Percentiles rank a stretch among this genome's conserved stretches.
Conservation (phyloP, 1,140 invertebrate species). For the Holotrichia oblita region DNA sequence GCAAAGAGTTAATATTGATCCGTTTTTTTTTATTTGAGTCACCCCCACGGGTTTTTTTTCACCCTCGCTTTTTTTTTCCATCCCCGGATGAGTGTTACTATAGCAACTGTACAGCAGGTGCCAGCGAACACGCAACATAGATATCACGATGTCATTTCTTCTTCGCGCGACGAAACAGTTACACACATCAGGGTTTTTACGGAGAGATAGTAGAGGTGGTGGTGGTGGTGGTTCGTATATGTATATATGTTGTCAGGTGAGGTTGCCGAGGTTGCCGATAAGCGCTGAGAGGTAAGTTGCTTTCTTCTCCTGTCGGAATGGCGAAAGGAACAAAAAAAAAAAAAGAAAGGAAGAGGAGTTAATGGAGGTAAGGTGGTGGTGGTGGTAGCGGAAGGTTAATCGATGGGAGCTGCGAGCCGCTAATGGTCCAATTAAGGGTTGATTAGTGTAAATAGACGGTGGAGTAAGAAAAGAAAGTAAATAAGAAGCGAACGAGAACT, state of each 20-base stretch:
- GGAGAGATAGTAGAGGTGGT: no score
- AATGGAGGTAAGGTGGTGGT: background rate
- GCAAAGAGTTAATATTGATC: slow-evolving; percentile 63
- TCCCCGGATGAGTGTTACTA: slow-evolving; percentile 61
- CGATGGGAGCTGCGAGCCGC: background rate
- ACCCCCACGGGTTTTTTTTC: slow-evolving; percentile 61
- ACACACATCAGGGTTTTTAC: background rate
- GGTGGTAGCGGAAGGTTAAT: background rate
- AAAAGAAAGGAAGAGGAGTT: background rate
- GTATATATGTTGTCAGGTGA: no score
- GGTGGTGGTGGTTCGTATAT: no score
- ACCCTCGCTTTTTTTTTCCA: slow-evolving; percentile 60
- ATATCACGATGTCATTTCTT: slow-evolving; percentile 44
- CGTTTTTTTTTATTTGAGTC: slow-evolving; percentile 63
- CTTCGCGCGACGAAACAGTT: background rate
- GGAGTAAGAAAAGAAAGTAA: no score
- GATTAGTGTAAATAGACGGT: background rate
- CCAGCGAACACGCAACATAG: slow-evolving; percentile 58
- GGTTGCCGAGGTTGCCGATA: no score
- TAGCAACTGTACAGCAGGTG: slow-evolving; percentile 62
- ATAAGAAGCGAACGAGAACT: no score
- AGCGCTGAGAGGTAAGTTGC: no score
- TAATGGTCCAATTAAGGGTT: slow-evolving; percentile 3
- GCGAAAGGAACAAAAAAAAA: background rate
- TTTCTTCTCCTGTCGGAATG: background rate